Conservation (phyloP, 53 echinoderm and acorn worm species). For the Holothuria scabra region DNA sequence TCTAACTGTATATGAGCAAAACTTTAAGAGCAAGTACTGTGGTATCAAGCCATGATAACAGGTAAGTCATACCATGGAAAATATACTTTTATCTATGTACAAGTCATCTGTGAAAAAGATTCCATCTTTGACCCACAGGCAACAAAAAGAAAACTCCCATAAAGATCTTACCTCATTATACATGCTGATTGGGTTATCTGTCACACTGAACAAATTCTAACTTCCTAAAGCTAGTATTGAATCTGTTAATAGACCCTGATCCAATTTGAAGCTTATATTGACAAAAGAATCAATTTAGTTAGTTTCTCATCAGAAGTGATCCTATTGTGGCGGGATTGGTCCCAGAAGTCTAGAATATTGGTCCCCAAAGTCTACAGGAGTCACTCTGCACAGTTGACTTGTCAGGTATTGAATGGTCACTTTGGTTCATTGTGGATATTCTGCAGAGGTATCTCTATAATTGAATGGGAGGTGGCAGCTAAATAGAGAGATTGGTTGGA, state of each 20-base stretch:
- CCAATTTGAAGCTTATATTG: slow-evolving; percentile 30
- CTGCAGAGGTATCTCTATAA: background rate
- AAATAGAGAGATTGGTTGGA: slow-evolving; percentile 5
- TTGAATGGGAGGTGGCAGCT: slow-evolving; percentile 11
- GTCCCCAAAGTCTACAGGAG: slow-evolving; percentile 3
- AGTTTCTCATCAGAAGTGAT: slow-evolving; percentile 25
- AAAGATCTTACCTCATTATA: slow-evolving; percentile 2
- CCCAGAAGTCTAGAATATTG: background rate
- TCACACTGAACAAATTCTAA: slow-evolving; percentile 14
- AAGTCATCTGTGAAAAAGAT: too few species aligned
- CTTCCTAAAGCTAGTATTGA: background rate
- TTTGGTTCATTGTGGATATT: background rate
- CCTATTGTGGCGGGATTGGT: slow-evolving; percentile 30
- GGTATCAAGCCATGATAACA: too few species aligned
- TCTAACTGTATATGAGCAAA: too few species aligned
- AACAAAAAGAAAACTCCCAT: too few species aligned
- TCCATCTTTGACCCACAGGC: too few species aligned
- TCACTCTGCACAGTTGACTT: slow-evolving; percentile 28
- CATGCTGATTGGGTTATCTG: slow-evolving; percentile 37
- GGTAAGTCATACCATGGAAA: too few species aligned
- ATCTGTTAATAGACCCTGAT: slow-evolving; percentile 32
- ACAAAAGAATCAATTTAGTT: slow-evolving; percentile 40
- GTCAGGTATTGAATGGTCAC: slow-evolving; percentile 17
- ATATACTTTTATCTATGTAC: too few species aligned
- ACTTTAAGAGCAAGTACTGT: too few species aligned